Evolutionary conservation across 2,113 vertebrate genomes (phyloP).

Genomic region (Chaetorhynchus papuensis): DNA sequence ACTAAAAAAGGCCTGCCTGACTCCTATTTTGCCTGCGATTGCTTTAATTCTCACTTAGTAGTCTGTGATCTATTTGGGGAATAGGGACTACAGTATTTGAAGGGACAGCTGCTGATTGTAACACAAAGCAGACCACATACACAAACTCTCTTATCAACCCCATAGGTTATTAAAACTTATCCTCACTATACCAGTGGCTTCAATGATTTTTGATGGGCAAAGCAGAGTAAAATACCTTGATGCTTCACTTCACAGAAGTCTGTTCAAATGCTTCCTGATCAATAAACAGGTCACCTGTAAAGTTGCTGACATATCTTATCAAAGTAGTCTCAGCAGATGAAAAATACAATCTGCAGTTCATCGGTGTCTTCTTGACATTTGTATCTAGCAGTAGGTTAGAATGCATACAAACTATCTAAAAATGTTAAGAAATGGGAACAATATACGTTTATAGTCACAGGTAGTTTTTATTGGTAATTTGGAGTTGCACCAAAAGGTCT

Average conservation of each 20-base stretch:
- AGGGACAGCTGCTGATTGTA: not conserved
- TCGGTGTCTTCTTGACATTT: not conserved
- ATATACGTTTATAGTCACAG: not conserved
- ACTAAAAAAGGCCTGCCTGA: not conserved
- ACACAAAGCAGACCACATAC: not conserved
- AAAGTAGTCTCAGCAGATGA: not conserved
- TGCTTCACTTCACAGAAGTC: not conserved
- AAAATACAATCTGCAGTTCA: not conserved
- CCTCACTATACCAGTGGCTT: not conserved
- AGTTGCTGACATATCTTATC: not conserved
- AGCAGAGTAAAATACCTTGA: not conserved
- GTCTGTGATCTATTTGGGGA: not conserved
- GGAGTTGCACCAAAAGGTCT: not conserved
- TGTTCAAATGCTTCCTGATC: not conserved
- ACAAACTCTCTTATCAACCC: not conserved
- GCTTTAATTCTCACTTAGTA: not conserved
- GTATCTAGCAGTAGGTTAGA: not conserved
- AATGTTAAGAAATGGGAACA: not conserved
- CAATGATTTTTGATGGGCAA: not conserved
- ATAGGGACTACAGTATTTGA: not conserved
- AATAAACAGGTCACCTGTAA: constrained; percentile 5
- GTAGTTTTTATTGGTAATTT: not conserved
- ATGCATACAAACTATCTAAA: not conserved
- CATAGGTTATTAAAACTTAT: not conserved
- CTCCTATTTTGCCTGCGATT: not conserved